Evolutionary conservation across 2,797 vertebrate genomes (phyloP).

Genomic region (Eulemur rubriventer): DNA sequence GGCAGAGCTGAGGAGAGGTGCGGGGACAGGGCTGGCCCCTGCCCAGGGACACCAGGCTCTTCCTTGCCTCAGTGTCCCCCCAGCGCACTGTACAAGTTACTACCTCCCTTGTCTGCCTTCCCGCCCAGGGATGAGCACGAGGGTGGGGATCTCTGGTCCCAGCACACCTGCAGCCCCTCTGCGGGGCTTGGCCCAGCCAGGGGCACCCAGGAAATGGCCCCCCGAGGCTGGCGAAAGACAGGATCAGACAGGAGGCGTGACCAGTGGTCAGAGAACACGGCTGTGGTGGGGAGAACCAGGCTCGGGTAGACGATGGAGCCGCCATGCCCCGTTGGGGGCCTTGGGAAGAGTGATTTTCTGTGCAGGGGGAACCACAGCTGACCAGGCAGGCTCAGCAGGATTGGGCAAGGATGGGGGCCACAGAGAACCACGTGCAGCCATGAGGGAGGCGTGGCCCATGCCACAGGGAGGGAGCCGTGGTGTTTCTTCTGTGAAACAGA

Average conservation of each 20-base stretch:
- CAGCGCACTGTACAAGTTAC: rapidly evolving
- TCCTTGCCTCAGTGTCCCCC: background rate
- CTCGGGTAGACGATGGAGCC: background rate
- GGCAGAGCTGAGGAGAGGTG: too few relatives aligned
- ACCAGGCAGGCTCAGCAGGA: background rate
- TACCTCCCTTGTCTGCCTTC: rapidly evolving
- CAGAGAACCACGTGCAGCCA: background rate
- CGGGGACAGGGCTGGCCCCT: background rate
- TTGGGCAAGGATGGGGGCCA: rapidly evolving
- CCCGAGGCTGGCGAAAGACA: background rate
- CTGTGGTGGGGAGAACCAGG: background rate
- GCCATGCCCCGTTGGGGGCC: too few relatives aligned
- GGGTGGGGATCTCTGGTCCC: too few relatives aligned
- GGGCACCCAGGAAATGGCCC: background rate
- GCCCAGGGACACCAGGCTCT: rapidly evolving
- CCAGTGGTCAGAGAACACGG: rapidly evolving
- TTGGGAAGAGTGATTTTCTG: background rate
- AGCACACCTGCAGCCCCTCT: too few relatives aligned
- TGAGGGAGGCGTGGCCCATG: rapidly evolving
- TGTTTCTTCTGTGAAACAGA: background rate
- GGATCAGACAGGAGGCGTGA: background rate
- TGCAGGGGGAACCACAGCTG: background rate
- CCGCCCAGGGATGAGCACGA: rapidly evolving
- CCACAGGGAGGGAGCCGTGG: rapidly evolving
- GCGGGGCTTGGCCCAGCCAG: too few relatives aligned